These are phyloP conservation scores for Zeus faber DNA, from an alignment of 2,113 vertebrate species.

Conservation along the genomic window DNA sequence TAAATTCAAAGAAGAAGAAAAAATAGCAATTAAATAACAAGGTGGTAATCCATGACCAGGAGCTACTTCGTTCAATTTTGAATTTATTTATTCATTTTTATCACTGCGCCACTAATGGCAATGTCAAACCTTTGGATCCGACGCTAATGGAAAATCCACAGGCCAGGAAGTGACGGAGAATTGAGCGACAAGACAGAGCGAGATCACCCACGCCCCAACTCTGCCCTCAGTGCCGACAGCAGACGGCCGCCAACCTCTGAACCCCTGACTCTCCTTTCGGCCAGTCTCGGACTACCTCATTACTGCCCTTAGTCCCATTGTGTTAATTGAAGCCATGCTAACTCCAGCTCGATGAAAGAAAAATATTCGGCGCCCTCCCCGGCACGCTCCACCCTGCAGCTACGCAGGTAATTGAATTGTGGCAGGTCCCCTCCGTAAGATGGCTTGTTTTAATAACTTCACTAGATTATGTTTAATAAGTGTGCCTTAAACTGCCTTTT, in stretches of 20 bases:
- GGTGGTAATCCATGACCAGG: too few relatives aligned
- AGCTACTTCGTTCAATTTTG: conserved; percentile 31
- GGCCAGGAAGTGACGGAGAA: conserved; percentile 48
- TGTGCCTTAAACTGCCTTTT: conserved; percentile 75
- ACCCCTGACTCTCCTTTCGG: conserved; percentile 53
- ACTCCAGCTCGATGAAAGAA: conserved; percentile 65
- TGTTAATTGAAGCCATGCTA: conserved; percentile 78
- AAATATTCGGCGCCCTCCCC: conserved; percentile 63
- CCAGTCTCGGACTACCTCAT: conserved; percentile 66
- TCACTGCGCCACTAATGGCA: conserved; percentile 42
- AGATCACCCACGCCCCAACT: conserved; percentile 53
- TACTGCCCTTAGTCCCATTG: conserved; percentile 64
- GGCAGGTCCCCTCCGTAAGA: conserved; percentile 73
- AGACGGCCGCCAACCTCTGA: conserved; percentile 53
- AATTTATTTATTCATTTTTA: conserved; percentile 7
- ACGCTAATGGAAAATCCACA: conserved; percentile 59
- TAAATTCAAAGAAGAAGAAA: too few relatives aligned
- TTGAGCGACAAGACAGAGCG: conserved; percentile 62
- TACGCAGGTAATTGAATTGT: conserved; percentile 82
- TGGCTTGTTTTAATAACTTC: conserved; percentile 83
- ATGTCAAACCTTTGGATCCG: conserved; percentile 55
- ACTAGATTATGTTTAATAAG: conserved; percentile 81
- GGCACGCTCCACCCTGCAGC: conserved; percentile 68
- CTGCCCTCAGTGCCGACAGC: conserved; percentile 54
- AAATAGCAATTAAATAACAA: too few relatives aligned